A percentile compares a stretch with the other conserved stretches of the same genome.
phyloP scores from a whole-genome alignment of 2,113 vertebrate genomes.

The Chunga burmeisteri region DNA sequence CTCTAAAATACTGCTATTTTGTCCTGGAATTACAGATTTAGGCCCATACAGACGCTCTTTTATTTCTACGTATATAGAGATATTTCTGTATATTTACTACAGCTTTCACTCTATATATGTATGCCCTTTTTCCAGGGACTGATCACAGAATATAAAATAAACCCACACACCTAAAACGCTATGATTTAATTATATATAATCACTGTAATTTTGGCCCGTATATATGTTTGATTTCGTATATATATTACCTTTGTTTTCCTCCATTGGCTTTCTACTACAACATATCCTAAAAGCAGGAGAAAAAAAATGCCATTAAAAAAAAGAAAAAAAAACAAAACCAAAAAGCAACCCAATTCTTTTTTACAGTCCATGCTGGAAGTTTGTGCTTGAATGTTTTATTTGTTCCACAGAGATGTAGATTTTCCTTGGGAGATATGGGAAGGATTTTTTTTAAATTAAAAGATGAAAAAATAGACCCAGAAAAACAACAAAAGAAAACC shows the following conservation, averaged over 20 bases:
- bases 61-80: not conserved
- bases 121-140: not conserved
- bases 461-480: not conserved
- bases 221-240: not conserved
- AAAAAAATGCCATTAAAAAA: not conserved
- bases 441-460: not conserved
- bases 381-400: slow-evolving; percentile 28
- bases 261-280: slow-evolving; percentile 38
- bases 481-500: not conserved
- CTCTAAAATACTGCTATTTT: not conserved
- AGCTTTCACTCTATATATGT: not conserved
- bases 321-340: not conserved
- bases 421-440: slow-evolving; percentile 27
- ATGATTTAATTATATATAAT: not conserved
- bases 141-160: not conserved
- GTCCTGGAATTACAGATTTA: not conserved
- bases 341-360: not conserved
- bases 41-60: not conserved
- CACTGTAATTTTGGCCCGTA: not conserved
- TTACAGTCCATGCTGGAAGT: not conserved
- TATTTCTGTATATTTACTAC: not conserved
- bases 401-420: slow-evolving; percentile 26
- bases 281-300: slow-evolving; percentile 34
- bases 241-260: slow-evolving; percentile 51
- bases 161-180: not conserved